Evolutionary conservation across 2,797 vertebrate species (phyloP), one percentile per base, ranked within the genome.

Genomic region (Miichthys miiuy): DNA sequence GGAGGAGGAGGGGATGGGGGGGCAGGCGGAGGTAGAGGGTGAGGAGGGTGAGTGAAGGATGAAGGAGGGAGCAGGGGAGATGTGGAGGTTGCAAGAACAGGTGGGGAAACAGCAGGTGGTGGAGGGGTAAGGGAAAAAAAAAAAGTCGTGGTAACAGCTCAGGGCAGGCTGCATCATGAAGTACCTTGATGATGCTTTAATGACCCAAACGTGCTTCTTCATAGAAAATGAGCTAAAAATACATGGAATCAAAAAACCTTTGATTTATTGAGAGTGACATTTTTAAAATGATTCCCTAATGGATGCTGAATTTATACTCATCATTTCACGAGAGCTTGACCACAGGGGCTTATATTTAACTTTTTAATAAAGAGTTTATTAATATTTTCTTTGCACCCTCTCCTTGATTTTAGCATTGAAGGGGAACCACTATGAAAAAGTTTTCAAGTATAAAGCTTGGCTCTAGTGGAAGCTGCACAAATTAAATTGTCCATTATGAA

Each of bases 21-120:
- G 5, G 34, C 50, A 12, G 27, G 38, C 25, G 41, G 6, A 8
- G 50, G 34, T 54, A 17, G 63, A 62, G 20, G 52, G 16, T 14
- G 62, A 25, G 23, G 51, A 46, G 68, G 51, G 61, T 64, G 64
- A 63, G 60, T 61, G 69, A 81, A 50, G 38, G 72, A 77, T 77
- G 70, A 75, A 23, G 47, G 51, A 80, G 83, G 78, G 81, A 82
- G 64, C 52, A 65, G 75, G 74, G 77, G 81, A 88, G 81, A 83
- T 11, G 62, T 56, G 79, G 82, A 88, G 88, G 88, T 87, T 81
- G 75, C 78, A 83, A 83, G 80, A 93, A 91, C 94, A 95, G 94
- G 94, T 95, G 94, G 90, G 80, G 85, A 75, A 90, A 91, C 93
- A 88, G 94, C 92, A 93, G 93, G 93, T 86, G 89, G 84, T 67